phyloP scores from a whole-genome alignment of 2,888 invertebrate species.

The Nephrocerus scutellatus region DNA sequence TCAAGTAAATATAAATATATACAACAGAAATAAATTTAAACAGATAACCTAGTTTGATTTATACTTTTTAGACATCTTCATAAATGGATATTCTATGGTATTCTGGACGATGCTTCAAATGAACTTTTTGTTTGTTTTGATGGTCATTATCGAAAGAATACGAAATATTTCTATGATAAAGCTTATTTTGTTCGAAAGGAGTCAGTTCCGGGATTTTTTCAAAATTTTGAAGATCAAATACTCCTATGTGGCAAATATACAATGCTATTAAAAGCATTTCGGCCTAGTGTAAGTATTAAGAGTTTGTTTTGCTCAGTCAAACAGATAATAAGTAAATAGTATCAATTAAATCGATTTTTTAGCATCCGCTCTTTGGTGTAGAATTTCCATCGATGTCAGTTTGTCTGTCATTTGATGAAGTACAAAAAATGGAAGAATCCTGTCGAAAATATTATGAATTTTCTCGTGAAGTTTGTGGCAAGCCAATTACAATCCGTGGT shows the following conservation, averaged over 20 bases:
- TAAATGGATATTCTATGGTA: constrained; percentile 80
- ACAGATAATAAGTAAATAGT: no score
- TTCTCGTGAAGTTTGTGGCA: constrained; percentile 46
- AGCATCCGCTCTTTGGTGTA: constrained; percentile 41
- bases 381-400: constrained; percentile 38
- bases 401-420: constrained; percentile 37
- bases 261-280: constrained; percentile 61
- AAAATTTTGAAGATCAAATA: constrained; percentile 57
- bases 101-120: constrained; percentile 68
- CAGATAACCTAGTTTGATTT: no score
- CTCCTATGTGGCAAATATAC: constrained; percentile 69
- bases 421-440: constrained; percentile 27
- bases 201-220: constrained; percentile 61
- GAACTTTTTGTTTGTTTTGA: constrained; percentile 69
- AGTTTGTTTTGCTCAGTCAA: no score
- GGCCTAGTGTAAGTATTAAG: constrained; percentile 54
- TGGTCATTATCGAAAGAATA: constrained; percentile 35
- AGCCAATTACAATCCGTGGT: constrained; percentile 50
- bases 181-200: constrained; percentile 38
- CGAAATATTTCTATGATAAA: constrained; percentile 44
- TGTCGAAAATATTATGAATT: constrained; percentile 30
- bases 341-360: constrained; percentile 1
- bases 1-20: constrained; percentile 31
- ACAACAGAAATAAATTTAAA: no score
- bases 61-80: constrained; percentile 50